A percentile compares a stretch with the other conserved stretches of the same genome.
Conservation (phyloP, 2,113 vertebrate genomes). For the Scomber colias region DNA sequence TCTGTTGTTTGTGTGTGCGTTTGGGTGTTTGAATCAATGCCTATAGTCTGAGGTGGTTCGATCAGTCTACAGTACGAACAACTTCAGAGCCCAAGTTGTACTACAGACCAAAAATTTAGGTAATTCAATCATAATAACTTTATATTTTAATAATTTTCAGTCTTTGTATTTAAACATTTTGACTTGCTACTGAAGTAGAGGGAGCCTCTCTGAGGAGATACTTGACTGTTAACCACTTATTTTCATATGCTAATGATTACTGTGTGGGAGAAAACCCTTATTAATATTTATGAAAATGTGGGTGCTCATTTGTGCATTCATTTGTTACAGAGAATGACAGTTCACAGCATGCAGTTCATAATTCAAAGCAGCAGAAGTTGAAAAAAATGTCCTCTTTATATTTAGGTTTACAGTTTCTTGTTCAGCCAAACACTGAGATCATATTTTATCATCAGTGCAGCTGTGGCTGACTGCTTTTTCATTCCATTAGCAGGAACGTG, state of each 20-base stretch:
- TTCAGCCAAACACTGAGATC: slow-evolving; percentile 17
- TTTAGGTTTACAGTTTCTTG: slow-evolving; percentile 8
- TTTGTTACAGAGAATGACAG: slow-evolving; percentile 32
- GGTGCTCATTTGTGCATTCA: slow-evolving; percentile 37
- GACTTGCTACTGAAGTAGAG: neutral
- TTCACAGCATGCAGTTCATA: slow-evolving; percentile 21
- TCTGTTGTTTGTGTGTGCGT: slow-evolving; percentile 21
- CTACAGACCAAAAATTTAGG: no score
- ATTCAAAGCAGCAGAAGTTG: slow-evolving; percentile 39
- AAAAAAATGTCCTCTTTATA: slow-evolving; percentile 19
- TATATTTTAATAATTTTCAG: neutral
- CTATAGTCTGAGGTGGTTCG: slow-evolving; percentile 2
- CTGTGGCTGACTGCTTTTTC: slow-evolving; percentile 8
- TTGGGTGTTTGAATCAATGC: slow-evolving; percentile 29
- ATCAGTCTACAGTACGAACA: slow-evolving; percentile 9
- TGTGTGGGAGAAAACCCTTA: slow-evolving; percentile 42
- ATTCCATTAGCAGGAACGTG: slow-evolving; percentile 34
- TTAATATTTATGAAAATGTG: slow-evolving; percentile 63
- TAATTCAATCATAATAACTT: neutral
- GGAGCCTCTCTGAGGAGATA: neutral
- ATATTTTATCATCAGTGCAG: slow-evolving; percentile 19
- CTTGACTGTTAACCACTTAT: slow-evolving; percentile 9
- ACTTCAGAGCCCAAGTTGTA: neutral
- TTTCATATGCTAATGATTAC: slow-evolving; percentile 50
- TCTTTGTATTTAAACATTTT: slow-evolving; percentile 5